Conservation (phyloP, 2,113 vertebrate genomes). For the Plestiodon gilberti region DNA sequence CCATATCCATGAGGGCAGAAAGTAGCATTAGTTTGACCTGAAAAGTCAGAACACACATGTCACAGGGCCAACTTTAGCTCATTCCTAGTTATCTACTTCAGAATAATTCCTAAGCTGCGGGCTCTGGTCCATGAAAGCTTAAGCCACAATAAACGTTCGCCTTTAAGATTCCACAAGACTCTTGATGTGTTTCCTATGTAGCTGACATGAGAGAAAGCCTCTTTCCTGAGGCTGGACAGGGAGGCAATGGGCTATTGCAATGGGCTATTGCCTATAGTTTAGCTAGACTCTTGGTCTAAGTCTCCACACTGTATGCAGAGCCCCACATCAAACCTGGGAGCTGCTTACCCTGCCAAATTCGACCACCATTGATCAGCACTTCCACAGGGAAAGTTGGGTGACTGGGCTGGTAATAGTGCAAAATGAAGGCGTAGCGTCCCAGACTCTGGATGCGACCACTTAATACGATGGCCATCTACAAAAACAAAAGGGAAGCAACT, state of each 20-base stretch:
- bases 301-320: not conserved
- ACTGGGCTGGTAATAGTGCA: slow-evolving; percentile 92
- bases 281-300: not conserved
- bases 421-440: slow-evolving; percentile 92
- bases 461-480: slow-evolving; percentile 87
- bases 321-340: rapidly evolving
- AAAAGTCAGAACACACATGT: not conserved
- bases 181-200: too few species aligned
- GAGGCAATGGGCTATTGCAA: not conserved
- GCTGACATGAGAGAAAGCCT: not conserved
- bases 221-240: not conserved
- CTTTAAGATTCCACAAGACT: too few species aligned
- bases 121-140: not conserved
- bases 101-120: not conserved
- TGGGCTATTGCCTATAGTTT: too few species aligned
- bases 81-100: not conserved
- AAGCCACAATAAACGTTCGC: too few species aligned
- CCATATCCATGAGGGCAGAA: slow-evolving; percentile 94
- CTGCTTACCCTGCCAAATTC: slow-evolving; percentile 90
- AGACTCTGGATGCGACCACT: slow-evolving; percentile 80
- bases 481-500: slow-evolving; percentile 39
- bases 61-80: not conserved
- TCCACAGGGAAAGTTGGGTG: slow-evolving; percentile 86
- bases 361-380: slow-evolving; percentile 87
- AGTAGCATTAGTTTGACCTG: slow-evolving; percentile 87